Evolutionary conservation across 2,113 vertebrate species (phyloP), one percentile per base, ranked within the genome.

Genomic region (Glareola pratincola): DNA sequence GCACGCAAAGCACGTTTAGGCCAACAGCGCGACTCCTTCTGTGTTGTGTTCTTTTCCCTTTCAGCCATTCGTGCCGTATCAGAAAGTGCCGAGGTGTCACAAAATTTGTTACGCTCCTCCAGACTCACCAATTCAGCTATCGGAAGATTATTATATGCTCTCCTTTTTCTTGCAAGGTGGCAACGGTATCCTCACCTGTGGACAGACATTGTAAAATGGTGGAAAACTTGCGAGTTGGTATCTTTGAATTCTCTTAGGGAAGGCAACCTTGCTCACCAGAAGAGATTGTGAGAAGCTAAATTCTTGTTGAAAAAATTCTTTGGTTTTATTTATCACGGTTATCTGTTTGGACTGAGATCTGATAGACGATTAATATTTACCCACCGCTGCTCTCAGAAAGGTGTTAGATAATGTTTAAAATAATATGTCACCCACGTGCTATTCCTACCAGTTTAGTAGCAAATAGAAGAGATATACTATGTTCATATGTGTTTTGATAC

Each of bases 1-100:
- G 32, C 26, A 34, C 29, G 17, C 0, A 3, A 27, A 39, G 34
- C 23, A 6, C 0, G 1, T 24, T 59, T n/a, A 57, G 77, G 24
- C 14, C 36, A 48, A 12, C 23, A 51, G 20, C 8, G 2, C 11
- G 17, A 41, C 26, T 62, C 9, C 3, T 39, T 60, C 34, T 26
- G 7, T 24, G 36, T 9, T 73, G 48, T n/a, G 54, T 62, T 77
- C 23, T 57, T 47, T 60, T 69, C 18, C 21, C 14, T 60, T 67
- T 47, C 21, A 27, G 30, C 56, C 20, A 22, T 48, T 39, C 47
- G 19, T 23, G 10, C 22, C 10, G 3, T 79, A 37, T 29, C 75
- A 68, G 51, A 85, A 92, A 64, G 6, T 47, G 22, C 48, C 75
- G 60, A 39, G 22, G 9, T 50, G 75, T 27, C 48, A 43, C 27